phyloP scores from a whole-genome alignment of 2,113 vertebrate genomes.

The Pteronura brasiliensis region DNA sequence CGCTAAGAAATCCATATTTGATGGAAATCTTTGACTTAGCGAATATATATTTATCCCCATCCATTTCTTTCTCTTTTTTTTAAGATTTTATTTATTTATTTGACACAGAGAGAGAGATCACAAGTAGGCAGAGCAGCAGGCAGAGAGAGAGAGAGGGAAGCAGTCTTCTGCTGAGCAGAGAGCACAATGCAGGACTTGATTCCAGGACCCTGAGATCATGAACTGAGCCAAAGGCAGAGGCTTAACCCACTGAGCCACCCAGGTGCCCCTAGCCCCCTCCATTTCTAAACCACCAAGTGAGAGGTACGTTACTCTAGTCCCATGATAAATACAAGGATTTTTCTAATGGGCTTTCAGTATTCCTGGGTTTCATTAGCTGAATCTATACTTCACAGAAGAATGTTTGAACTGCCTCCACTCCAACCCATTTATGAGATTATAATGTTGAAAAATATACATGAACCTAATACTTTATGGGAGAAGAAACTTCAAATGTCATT shows the following conservation, averaged over 20 bases:
- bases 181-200: no score
- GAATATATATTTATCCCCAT: fast-evolving
- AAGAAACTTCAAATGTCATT: not conserved
- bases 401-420: not conserved
- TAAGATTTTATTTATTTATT: no score
- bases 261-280: no score
- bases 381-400: not conserved
- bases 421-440: not conserved
- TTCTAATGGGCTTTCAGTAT: not conserved
- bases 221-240: no score
- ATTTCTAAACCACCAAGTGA: not conserved
- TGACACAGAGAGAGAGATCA: no score
- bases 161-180: no score
- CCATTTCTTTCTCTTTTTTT: not conserved
- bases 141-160: no score
- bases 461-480: not conserved
- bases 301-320: fast-evolving
- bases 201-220: no score
- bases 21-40: not conserved
- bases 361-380: not conserved
- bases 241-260: no score
- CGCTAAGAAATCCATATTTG: not conserved
- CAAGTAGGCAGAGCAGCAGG: no score
- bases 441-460: not conserved
- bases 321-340: not conserved